phyloP scores from a whole-genome alignment of 1,140 invertebrate species.

The Pinna nobilis region DNA sequence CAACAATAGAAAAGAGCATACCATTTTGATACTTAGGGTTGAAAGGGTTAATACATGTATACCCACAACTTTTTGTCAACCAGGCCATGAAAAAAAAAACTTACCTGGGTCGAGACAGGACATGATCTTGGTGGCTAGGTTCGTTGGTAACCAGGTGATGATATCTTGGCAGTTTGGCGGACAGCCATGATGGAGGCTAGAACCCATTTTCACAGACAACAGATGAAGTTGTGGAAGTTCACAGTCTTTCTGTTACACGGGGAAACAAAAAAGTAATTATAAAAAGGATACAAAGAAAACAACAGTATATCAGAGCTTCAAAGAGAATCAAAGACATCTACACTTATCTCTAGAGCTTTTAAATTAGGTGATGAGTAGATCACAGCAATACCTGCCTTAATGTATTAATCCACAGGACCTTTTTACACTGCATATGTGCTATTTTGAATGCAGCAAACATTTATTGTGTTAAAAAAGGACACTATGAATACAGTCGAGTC shows the following conservation, averaged over 20 bases:
- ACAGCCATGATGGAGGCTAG: constrained; percentile 74
- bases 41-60: too few relatives aligned
- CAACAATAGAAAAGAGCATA: too few relatives aligned
- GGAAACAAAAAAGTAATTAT: constrained; percentile 11
- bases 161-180: constrained; percentile 77
- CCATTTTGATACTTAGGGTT: too few relatives aligned
- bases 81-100: background rate
- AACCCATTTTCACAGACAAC: constrained; percentile 73
- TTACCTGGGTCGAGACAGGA: constrained; percentile 77
- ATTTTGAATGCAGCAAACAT: too few relatives aligned
- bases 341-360: background rate
- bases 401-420: too few relatives aligned
- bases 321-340: background rate
- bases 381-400: too few relatives aligned
- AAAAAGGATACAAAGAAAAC: too few relatives aligned
- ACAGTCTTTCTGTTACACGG: constrained; percentile 69
- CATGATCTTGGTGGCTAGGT: constrained; percentile 74
- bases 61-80: background rate
- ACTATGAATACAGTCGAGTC: too few relatives aligned
- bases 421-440: too few relatives aligned
- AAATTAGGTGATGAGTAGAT: background rate
- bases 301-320: too few relatives aligned
- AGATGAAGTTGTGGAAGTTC: constrained; percentile 75
- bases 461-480: too few relatives aligned
- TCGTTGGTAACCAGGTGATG: constrained; percentile 75